Conservation (phyloP, 2,888 invertebrate species). For the Sepioteuthis lessoniana region DNA sequence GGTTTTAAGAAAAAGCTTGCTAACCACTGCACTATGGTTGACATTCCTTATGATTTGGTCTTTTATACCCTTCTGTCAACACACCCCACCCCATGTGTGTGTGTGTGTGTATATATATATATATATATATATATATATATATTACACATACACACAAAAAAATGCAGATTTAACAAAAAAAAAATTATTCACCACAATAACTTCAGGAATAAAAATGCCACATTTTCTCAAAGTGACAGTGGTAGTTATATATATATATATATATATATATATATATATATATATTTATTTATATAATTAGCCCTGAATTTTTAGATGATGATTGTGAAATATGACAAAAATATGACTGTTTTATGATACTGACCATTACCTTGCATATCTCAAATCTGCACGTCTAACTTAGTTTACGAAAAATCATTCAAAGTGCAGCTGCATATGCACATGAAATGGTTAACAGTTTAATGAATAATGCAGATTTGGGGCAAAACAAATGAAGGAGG, state of each 20-base stretch:
- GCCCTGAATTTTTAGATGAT: neutral
- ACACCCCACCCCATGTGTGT: too few species aligned
- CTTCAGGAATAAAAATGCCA: neutral
- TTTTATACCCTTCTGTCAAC: too few species aligned
- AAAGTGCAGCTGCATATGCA: neutral
- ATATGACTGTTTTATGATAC: neutral
- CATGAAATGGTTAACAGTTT: constrained; percentile 18
- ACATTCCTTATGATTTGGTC: too few species aligned
- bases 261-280: neutral
- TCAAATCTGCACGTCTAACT: neutral
- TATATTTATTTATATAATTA: too few species aligned
- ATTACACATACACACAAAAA: too few species aligned
- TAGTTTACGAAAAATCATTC: neutral
- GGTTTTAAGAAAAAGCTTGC: too few species aligned
- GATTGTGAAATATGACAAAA: neutral
- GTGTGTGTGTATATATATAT: too few species aligned
- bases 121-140: too few species aligned
- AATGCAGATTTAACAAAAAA: neutral
- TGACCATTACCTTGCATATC: neutral
- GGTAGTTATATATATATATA: neutral
- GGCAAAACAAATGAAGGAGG: neutral
- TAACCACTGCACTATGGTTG: too few species aligned
- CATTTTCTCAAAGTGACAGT: neutral
- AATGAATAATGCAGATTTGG: constrained; percentile 21
- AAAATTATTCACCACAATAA: neutral